Evolutionary conservation across 92 coral and sea anemone genomes (phyloP).

Genomic region (Palythoa caribaeorum): DNA sequence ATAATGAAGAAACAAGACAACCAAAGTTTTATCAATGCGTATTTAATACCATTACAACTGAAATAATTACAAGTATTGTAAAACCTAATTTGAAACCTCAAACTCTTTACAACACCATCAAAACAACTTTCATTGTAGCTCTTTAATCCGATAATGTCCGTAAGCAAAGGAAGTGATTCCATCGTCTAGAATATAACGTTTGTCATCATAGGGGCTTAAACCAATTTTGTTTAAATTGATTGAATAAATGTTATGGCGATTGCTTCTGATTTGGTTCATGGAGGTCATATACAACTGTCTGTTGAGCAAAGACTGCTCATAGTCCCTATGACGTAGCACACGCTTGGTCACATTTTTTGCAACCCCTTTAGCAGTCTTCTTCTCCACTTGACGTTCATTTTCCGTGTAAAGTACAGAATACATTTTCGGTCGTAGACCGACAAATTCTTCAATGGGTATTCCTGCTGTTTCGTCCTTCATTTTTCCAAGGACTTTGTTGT

Average conservation of each 20-base stretch:
- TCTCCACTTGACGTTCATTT: slow-evolving; percentile 37
- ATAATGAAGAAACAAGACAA: not conserved
- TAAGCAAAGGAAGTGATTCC: slow-evolving; percentile 42
- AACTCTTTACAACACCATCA: not conserved
- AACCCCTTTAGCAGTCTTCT: slow-evolving; percentile 67
- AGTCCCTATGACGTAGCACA: slow-evolving; percentile 27
- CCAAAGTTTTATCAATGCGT: not conserved
- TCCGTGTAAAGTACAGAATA: slow-evolving; percentile 56
- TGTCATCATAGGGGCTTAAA: slow-evolving; percentile 54
- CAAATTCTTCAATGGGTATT: slow-evolving; percentile 60
- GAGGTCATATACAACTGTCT: slow-evolving; percentile 11
- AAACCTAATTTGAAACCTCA: not conserved
- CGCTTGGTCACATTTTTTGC: slow-evolving; percentile 52
- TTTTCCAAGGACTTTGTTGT: slow-evolving; percentile 68
- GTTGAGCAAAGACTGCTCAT: slow-evolving; percentile 28
- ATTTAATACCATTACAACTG: not conserved
- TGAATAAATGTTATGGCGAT: slow-evolving; percentile 11
- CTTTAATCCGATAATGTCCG: slow-evolving; percentile 21
- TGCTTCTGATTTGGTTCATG: slow-evolving; percentile 47
- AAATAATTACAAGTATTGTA: not conserved
- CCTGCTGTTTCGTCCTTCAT: slow-evolving; percentile 67
- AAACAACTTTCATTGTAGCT: not conserved
- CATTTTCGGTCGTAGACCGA: slow-evolving; percentile 60
- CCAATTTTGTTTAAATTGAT: slow-evolving; percentile 46
- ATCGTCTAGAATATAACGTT: slow-evolving; percentile 39